Conservation (phyloP, 1,140 invertebrate species). For the Pseudomyrmex flavicornis region DNA sequence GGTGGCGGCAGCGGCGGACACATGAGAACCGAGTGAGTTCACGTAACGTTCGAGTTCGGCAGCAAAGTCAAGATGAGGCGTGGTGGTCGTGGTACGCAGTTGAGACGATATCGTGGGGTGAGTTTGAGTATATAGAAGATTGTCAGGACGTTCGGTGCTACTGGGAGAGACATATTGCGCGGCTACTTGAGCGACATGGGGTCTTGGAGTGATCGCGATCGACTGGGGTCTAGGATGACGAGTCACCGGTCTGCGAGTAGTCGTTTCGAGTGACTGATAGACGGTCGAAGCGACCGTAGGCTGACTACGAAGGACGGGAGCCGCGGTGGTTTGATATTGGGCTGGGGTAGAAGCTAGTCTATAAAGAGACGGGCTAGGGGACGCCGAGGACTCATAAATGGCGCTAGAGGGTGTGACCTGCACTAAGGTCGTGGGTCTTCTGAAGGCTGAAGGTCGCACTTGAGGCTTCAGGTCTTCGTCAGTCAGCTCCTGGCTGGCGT, state of each 20-base stretch:
- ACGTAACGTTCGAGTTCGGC: constrained; percentile 92
- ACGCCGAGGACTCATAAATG: constrained; percentile 79
- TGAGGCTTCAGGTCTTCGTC: constrained; percentile 85
- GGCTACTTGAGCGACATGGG: constrained; percentile 88
- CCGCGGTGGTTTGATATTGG: constrained; percentile 79
- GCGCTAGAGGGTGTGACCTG: constrained; percentile 77
- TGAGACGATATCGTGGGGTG: constrained; percentile 79
- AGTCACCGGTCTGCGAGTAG: constrained; percentile 81
- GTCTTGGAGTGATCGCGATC: constrained; percentile 87
- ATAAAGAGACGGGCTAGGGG: constrained; percentile 81
- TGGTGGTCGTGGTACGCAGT: constrained; percentile 80
- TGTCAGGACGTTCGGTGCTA: constrained; percentile 85
- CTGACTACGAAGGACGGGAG: constrained; percentile 74
- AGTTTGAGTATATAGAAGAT: constrained; percentile 75
- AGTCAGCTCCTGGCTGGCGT: constrained; percentile 87
- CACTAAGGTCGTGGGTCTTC: constrained; percentile 75
- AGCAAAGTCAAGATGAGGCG: constrained; percentile 88
- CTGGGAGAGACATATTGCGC: constrained; percentile 86
- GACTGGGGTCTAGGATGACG: constrained; percentile 84
- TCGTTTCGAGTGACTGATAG: constrained; percentile 83
- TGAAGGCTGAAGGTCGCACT: constrained; percentile 75
- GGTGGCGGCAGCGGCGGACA: constrained; percentile 82
- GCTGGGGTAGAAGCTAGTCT: constrained; percentile 82
- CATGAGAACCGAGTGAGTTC: constrained; percentile 87
- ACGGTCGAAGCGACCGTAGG: constrained; percentile 75